These are phyloP conservation scores for Eupithecia tripunctaria DNA, from an alignment of 2,888 invertebrate species.

Conservation along the genomic window DNA sequence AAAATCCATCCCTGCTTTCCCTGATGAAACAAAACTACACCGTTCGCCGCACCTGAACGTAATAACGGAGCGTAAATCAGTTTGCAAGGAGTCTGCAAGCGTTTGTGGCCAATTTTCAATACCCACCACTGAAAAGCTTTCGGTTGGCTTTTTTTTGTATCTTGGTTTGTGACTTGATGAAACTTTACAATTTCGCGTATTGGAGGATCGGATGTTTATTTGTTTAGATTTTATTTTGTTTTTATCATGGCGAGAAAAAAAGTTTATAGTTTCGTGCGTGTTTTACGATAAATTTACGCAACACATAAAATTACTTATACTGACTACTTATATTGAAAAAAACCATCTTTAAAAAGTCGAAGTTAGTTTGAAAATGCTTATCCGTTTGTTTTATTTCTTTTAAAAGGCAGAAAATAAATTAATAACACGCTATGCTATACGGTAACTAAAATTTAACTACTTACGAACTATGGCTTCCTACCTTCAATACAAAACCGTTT, in stretches of 20 bases:
- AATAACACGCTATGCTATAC: too few relatives aligned
- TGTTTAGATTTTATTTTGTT: conserved; percentile 8
- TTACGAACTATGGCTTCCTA: too few relatives aligned
- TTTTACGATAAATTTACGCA: too few relatives aligned
- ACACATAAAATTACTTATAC: too few relatives aligned
- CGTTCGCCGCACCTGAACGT: conserved; percentile 77
- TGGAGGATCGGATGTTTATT: conserved; percentile 16
- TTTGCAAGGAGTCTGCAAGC: conserved; percentile 52
- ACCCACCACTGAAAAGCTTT: conserved; percentile 35
- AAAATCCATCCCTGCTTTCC: conserved; percentile 32
- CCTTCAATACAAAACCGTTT: too few relatives aligned
- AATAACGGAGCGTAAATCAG: conserved; percentile 73
- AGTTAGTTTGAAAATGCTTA: too few relatives aligned
- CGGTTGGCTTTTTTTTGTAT: conserved; percentile 24
- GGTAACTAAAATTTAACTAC: too few relatives aligned
- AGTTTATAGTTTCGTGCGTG: too few relatives aligned
- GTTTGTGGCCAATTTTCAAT: conserved; percentile 44
- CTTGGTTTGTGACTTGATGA: conserved; percentile 26
- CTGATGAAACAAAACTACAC: conserved; percentile 73
- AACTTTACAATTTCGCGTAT: conserved; percentile 41
- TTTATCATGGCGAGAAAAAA: background rate
- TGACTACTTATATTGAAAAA: too few relatives aligned
- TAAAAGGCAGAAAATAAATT: too few relatives aligned
- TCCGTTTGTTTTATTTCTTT: too few relatives aligned
- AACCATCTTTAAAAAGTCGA: too few relatives aligned